Evolutionary conservation across 2,888 invertebrate species (phyloP).

Genomic region (Troides helena): DNA sequence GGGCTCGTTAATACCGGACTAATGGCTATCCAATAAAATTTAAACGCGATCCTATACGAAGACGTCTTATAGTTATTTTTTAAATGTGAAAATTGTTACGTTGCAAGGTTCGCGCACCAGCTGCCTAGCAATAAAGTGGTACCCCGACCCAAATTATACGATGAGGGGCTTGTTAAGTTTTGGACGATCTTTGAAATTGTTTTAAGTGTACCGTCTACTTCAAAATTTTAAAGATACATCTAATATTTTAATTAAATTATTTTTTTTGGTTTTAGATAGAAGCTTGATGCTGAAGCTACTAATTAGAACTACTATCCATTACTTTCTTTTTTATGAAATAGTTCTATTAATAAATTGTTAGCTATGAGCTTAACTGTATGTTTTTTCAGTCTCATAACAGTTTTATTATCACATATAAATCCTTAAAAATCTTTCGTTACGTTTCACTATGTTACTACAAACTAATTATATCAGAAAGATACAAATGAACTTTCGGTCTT

Average conservation of each 20-base stretch:
- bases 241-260: slow-evolving; percentile 15
- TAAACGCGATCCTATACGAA: slow-evolving; percentile 48
- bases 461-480: neutral
- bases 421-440: too few relatives aligned
- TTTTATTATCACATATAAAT: too few relatives aligned
- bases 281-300: neutral
- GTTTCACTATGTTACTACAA: neutral
- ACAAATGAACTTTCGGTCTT: neutral
- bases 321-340: neutral
- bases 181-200: slow-evolving; percentile 34
- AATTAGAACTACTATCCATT: neutral
- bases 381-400: neutral
- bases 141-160: slow-evolving; percentile 64
- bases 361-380: neutral
- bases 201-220: slow-evolving; percentile 25
- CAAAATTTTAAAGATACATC: slow-evolving; percentile 31
- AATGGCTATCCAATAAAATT: slow-evolving; percentile 55
- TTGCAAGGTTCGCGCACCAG: slow-evolving; percentile 55
- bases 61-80: slow-evolving; percentile 54
- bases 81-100: slow-evolving; percentile 70
- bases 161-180: slow-evolving; percentile 56
- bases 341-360: neutral
- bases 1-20: slow-evolving; percentile 47
- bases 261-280: neutral
- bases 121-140: slow-evolving; percentile 59